A percentile compares a stretch with the other conserved stretches of the same genome.
These are phyloP conservation scores for Anoplolepis gracilipes DNA, from an alignment of 1,140 invertebrate genomes.

Conservation along the genomic window DNA sequence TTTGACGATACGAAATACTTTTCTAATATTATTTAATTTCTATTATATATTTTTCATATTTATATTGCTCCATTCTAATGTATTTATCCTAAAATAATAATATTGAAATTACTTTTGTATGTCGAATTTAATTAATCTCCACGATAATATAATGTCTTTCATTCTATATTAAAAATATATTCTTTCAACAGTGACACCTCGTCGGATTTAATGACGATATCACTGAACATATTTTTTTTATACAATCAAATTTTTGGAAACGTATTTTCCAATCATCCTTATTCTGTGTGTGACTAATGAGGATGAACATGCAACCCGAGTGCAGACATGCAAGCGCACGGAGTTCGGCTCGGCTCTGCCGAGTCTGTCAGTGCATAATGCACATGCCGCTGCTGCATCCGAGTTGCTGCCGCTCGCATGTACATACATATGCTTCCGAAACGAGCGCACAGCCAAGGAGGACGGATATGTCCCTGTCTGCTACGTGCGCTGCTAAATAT, in stretches of 20 bases:
- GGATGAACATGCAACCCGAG: conserved; percentile 1
- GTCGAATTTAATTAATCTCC: neutral
- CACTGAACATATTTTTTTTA: neutral
- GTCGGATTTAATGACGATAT: neutral
- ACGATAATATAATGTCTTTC: neutral
- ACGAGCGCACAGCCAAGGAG: neutral
- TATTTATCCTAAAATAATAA: neutral
- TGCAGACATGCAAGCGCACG: conserved; percentile 18
- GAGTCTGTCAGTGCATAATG: conserved; percentile 52
- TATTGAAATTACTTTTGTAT: neutral
- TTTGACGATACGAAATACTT: too few species aligned
- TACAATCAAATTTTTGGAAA: neutral
- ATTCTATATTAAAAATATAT: neutral
- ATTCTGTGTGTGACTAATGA: conserved; percentile 14
- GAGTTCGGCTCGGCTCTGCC: conserved; percentile 19
- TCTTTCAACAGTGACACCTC: too few species aligned
- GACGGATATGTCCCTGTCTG: conserved; percentile 38
- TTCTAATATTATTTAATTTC: too few species aligned
- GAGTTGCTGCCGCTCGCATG: neutral
- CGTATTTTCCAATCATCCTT: neutral
- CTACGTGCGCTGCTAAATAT: conserved; percentile 56
- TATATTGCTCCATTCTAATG: neutral
- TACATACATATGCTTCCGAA: neutral
- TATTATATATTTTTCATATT: too few species aligned
- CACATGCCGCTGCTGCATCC: conserved; percentile 46